phyloP scores from a whole-genome alignment of 53 echinoderm and acorn worm genomes.

The Holothuria scabra region DNA sequence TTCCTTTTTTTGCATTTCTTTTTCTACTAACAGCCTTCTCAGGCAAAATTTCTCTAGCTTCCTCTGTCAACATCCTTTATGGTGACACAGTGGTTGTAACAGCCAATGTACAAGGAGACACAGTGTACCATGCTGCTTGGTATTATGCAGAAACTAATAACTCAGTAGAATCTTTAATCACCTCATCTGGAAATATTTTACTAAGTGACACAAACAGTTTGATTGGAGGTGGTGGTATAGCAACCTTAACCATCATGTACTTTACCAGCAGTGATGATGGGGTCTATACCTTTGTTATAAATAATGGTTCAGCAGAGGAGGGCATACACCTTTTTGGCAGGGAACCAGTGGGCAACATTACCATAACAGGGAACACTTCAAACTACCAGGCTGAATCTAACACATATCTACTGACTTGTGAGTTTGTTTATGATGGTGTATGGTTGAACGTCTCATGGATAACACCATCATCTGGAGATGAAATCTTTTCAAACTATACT shows the following conservation, averaged over 20 bases:
- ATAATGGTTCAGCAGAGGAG: neutral
- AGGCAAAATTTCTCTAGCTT: neutral
- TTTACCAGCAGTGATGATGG: neutral
- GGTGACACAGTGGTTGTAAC: neutral
- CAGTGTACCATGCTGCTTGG: neutral
- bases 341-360: neutral
- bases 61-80: neutral
- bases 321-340: neutral
- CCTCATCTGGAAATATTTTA: neutral
- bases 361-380: neutral
- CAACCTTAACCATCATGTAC: conserved; percentile 5
- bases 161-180: neutral
- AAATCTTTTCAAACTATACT: neutral
- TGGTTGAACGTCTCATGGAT: conserved; percentile 1
- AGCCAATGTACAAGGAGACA: conserved; percentile 2
- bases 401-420: neutral
- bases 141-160: neutral
- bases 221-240: conserved; percentile 5
- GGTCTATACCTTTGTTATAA: neutral
- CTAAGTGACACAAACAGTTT: neutral
- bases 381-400: neutral
- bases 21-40: conserved; percentile 13
- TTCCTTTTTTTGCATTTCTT: too few relatives aligned
- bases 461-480: neutral
- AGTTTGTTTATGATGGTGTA: neutral